phyloP scores from a whole-genome alignment of 2,888 invertebrate species.

The Hyposoter dolosus region DNA sequence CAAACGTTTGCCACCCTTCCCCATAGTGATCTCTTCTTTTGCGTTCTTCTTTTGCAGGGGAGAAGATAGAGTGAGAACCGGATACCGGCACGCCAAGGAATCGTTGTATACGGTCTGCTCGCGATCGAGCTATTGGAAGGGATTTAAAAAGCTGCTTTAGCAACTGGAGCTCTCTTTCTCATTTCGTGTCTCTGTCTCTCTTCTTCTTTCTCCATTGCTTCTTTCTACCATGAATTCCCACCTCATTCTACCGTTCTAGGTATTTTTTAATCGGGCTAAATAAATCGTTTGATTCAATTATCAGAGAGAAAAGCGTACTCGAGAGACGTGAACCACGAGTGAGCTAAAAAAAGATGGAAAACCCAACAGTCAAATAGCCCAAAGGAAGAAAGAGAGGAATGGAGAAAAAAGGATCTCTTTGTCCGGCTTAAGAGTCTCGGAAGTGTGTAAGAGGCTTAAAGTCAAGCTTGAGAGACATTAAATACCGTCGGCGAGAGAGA shows the following conservation, averaged over 20 bases:
- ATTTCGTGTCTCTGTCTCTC: constrained; percentile 50
- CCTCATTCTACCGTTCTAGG: constrained; percentile 75
- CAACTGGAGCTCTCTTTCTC: constrained; percentile 77
- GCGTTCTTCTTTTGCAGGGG: constrained; percentile 61
- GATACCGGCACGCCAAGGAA: constrained; percentile 73
- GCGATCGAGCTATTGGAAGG: constrained; percentile 55
- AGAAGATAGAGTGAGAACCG: constrained; percentile 48
- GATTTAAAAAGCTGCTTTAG: constrained; percentile 81
- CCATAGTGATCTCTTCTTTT: constrained; percentile 71
- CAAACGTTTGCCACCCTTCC: constrained; percentile 73
- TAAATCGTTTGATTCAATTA: constrained; percentile 85
- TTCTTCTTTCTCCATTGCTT: background rate
- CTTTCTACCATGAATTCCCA: constrained; percentile 63
- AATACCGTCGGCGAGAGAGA: constrained; percentile 64
- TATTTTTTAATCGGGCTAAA: constrained; percentile 84
- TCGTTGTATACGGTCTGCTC: constrained; percentile 52
- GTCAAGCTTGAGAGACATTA: constrained; percentile 71
- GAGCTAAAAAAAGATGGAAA: constrained; percentile 45
- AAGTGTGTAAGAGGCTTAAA: constrained; percentile 84
- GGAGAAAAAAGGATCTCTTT: constrained; percentile 80
- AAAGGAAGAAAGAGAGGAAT: constrained; percentile 44
- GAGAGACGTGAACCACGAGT: constrained; percentile 57
- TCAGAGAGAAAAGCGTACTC: constrained; percentile 73
- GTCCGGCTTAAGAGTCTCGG: constrained; percentile 82
- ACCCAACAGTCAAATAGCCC: constrained; percentile 26